Evolutionary conservation across 2,888 invertebrate species (phyloP), one percentile per base, ranked within the genome.

Genomic region (Pasiphila rectangulata): DNA sequence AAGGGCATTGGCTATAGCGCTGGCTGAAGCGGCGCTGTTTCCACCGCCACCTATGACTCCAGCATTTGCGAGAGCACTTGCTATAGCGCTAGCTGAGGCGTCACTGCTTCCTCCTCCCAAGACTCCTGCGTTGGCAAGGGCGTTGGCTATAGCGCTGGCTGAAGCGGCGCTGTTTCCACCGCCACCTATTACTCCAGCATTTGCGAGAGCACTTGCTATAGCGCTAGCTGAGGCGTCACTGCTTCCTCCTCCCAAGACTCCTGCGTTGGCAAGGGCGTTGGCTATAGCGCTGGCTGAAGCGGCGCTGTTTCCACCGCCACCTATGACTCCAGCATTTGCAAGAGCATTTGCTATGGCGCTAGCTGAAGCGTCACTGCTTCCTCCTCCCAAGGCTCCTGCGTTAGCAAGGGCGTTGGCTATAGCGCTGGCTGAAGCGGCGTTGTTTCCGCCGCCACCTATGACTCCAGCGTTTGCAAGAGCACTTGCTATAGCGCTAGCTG

Each of bases 301-400:
- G n/a, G n/a, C n/a, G n/a, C n/a, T n/a, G 13, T 27, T 21, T 3
- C 23, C 30, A 32, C 15, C 10, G 6, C 12, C 17, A 3, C 24
- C 17, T 7, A 15, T n/a, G 17, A n/a, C n/a, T n/a, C 24, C 41
- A 2, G 9, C 9, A 2, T 34, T 19, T 3, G 45, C 38, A 4
- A 48, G 36, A 4, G 47, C 56, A 30, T 54, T 25, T 3, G 59
- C 53, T 15, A 10, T 19, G 10, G 39, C 39, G 4, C n/a, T 20
- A 1, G 27, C 27, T 12, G 19, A 4, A n/a, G 32, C 41, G 12
- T 7, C 13, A 1, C 25, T 13, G 2, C 13, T 6, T 27, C 25
- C 25, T 27, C 12, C 10, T 7, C n/a, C n/a, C n/a, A n/a, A n/a
- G n/a, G n/a, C n/a, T n/a, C n/a, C n/a, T n/a, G n/a, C n/a, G n/a